A percentile compares a stretch with the other conserved stretches of the same genome.
phyloP scores from a whole-genome alignment of 2,113 vertebrate species.

The Atrichornis clamosus region DNA sequence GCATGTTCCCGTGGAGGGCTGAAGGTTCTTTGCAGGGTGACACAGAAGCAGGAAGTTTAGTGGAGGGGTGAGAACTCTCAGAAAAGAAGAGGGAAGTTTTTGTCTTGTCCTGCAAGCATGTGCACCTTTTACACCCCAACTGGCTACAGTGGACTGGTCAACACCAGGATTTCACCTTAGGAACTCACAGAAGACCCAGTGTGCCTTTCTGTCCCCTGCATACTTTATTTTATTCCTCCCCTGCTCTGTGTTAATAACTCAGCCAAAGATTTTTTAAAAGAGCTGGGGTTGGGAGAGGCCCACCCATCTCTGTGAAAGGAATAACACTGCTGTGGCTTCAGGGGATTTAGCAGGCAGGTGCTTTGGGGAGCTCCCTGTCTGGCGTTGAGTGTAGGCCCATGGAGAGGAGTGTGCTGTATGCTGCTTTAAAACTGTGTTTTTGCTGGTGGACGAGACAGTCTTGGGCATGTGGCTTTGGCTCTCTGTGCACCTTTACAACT shows the following conservation, averaged over 20 bases:
- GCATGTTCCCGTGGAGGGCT: fast-evolving
- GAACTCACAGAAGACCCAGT: not conserved
- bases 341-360: not conserved
- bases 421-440: not conserved
- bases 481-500: not conserved
- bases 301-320: not conserved
- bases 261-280: not conserved
- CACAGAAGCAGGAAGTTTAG: not conserved
- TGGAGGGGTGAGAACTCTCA: not conserved
- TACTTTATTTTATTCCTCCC: not conserved
- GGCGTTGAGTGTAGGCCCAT: fast-evolving
- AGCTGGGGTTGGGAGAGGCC: fast-evolving
- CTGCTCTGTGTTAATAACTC: not conserved
- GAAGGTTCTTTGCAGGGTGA: not conserved
- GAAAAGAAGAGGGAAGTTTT: not conserved
- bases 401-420: fast-evolving
- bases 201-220: not conserved
- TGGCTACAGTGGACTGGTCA: not conserved
- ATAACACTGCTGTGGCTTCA: not conserved
- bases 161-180: not conserved
- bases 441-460: fast-evolving
- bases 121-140: fast-evolving
- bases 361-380: not conserved
- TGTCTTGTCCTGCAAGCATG: not conserved
- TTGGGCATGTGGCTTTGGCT: not conserved